Base-by-base conservation (phyloP, 2,113 vertebrate species). In the Pseudorectes ferrugineus region DNA sequence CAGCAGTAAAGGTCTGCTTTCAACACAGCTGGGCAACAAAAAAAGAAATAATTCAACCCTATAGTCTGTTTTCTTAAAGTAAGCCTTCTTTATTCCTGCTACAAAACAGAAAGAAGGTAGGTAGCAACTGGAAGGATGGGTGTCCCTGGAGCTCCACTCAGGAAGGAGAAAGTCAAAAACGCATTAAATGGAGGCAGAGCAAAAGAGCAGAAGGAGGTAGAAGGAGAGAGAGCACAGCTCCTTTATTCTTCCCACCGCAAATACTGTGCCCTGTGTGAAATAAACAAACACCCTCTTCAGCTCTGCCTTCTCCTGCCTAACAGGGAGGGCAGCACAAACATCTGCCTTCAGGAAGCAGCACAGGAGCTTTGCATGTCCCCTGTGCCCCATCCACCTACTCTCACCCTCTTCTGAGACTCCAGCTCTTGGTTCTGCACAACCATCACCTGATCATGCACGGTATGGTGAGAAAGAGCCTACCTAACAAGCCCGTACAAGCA, bases 201-300 rank as follows among this genome's bases (percentile, higher is more conserved):
- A 46, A 46, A 70, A 67, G 14, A 79, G 20, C 29, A 78, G 24
- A 35, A 45, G n/a, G 14, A 55, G 20, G 12, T 10, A 43, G 28
- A 59, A 42, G 9, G 6, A 59, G 42, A 29, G 15, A 52, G 1
- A 67, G 13, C 23, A 42, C 0, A 0, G 25, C 17, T 83, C 28
- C 40, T 59, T 75, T 52, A 17, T 42, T 59, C 38, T 35, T 65
- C 16, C 4, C n/a, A 26, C 4, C 0, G 1, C 43, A 57, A 61
- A 67, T 15, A 48, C 11, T 2, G 0, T 5, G 25, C 29, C 1
- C 0, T 14, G 14, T 9, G 35, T n/a, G 52, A 75, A 78, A 14
- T 4, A 55, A 45, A 46, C 12, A 33, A 70, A 55, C 29, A 54
- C 10, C 10, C 21, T 12, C 21, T 31, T 28, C 35, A 54, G 28